These are phyloP conservation scores for Eleginops maclovinus DNA, from an alignment of 2,113 vertebrate species.

Conservation along the genomic window DNA sequence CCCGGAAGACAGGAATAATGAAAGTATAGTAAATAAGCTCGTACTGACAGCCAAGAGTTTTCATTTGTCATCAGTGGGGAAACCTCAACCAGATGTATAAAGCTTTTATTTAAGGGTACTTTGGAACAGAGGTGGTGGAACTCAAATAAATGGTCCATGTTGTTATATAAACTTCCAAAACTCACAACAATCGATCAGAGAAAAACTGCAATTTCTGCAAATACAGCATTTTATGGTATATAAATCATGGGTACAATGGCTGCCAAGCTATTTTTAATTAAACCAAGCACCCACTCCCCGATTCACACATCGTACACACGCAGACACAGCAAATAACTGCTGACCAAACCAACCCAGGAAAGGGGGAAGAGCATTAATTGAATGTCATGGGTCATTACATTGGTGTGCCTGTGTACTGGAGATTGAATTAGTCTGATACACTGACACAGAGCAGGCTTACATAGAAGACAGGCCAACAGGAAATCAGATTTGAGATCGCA, in stretches of 20 bases:
- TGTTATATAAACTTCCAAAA: slow-evolving; percentile 4
- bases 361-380: slow-evolving; percentile 66
- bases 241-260: slow-evolving; percentile 5
- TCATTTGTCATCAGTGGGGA: slow-evolving; percentile 30
- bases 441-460: slow-evolving; percentile 68
- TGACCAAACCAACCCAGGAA: slow-evolving; percentile 56
- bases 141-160: background rate
- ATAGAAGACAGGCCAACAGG: slow-evolving; percentile 66
- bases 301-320: slow-evolving; percentile 33
- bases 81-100: background rate
- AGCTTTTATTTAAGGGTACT: background rate
- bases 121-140: background rate
- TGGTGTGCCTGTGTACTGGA: slow-evolving; percentile 59
- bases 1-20: slow-evolving; percentile 50
- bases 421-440: slow-evolving; percentile 77
- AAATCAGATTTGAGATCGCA: slow-evolving; percentile 63
- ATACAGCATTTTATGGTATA: background rate
- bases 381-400: slow-evolving; percentile 77
- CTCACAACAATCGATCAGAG: background rate
- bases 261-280: slow-evolving; percentile 24
- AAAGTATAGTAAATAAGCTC: slow-evolving; percentile 61
- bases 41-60: slow-evolving; percentile 57
- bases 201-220: slow-evolving; percentile 1
- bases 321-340: slow-evolving; percentile 48
- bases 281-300: background rate